Conservation (phyloP, 2,888 invertebrate genomes). For the Pyrochroa serraticornis region DNA sequence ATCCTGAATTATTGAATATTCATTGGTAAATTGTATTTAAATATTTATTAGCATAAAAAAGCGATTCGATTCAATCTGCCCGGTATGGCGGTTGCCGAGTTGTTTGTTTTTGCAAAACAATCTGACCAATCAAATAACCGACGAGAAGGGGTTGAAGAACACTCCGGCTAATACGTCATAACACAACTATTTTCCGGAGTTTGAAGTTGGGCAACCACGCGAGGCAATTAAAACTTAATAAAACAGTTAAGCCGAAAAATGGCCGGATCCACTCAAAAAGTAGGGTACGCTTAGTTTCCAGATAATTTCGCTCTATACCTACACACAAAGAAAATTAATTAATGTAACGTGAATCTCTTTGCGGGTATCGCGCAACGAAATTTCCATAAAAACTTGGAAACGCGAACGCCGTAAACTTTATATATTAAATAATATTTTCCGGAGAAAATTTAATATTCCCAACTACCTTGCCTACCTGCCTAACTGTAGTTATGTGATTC, state of each 20-base stretch:
- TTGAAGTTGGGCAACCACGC: too few relatives aligned
- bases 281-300: too few relatives aligned
- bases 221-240: too few relatives aligned
- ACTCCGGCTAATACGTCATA: too few relatives aligned
- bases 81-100: neutral
- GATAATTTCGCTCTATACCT: neutral
- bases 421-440: constrained; percentile 9
- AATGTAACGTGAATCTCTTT: constrained; percentile 20
- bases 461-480: constrained; percentile 8
- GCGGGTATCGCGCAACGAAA: constrained; percentile 9
- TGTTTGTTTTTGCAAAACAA: neutral
- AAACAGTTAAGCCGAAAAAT: too few relatives aligned
- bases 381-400: constrained; percentile 14
- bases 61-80: constrained; percentile 16
- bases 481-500: constrained; percentile 3
- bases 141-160: too few relatives aligned
- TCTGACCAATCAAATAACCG: too few relatives aligned
- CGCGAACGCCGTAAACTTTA: constrained; percentile 12
- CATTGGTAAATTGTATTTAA: constrained; percentile 21
- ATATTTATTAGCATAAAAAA: constrained; percentile 25
- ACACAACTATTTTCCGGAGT: too few relatives aligned
- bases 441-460: constrained; percentile 19
- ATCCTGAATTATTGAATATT: constrained; percentile 24
- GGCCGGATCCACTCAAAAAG: too few relatives aligned
- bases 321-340: constrained; percentile 21